Percentiles rank a stretch among this genome's conserved stretches.
Conservation (phyloP, 92 coral and sea anemone genomes). For the Hydrozoanthus gracilis region DNA sequence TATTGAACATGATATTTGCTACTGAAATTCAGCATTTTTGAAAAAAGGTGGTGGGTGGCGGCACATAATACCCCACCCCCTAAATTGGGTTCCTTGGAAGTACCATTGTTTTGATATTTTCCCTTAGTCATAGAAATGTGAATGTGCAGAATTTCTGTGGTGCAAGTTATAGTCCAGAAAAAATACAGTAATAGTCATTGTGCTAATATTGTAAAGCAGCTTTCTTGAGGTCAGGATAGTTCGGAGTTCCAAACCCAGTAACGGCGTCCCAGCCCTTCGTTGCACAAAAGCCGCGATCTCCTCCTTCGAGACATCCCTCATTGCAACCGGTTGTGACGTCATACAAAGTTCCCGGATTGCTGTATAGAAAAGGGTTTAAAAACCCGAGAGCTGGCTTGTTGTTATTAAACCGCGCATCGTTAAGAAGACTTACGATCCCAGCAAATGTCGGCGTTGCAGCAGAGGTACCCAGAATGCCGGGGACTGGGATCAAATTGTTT, state of each 20-base stretch:
- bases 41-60: too few relatives aligned
- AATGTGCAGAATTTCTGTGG: too few relatives aligned
- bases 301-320: conserved; percentile 82
- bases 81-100: too few relatives aligned
- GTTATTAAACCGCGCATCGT: conserved; percentile 86
- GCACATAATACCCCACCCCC: too few relatives aligned
- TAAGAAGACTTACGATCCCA: conserved; percentile 84
- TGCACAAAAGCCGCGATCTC: conserved; percentile 93
- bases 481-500: conserved; percentile 85
- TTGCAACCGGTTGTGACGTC: conserved; percentile 88
- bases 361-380: conserved; percentile 91
- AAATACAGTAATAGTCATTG: neutral
- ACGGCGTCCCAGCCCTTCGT: conserved; percentile 96
- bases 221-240: conserved; percentile 86
- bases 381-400: conserved; percentile 88
- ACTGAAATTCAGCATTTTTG: too few relatives aligned
- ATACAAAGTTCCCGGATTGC: conserved; percentile 72
- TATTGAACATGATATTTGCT: too few relatives aligned
- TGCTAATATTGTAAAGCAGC: conserved; percentile 69
- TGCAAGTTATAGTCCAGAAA: conserved; percentile 66
- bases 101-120: too few relatives aligned
- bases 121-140: too few relatives aligned
- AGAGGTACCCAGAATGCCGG: conserved; percentile 91
- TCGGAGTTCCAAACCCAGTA: conserved; percentile 93
- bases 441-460: conserved; percentile 98